phyloP scores from a whole-genome alignment of 2,888 invertebrate genomes.

The Aporophyla lueneburgensis region DNA sequence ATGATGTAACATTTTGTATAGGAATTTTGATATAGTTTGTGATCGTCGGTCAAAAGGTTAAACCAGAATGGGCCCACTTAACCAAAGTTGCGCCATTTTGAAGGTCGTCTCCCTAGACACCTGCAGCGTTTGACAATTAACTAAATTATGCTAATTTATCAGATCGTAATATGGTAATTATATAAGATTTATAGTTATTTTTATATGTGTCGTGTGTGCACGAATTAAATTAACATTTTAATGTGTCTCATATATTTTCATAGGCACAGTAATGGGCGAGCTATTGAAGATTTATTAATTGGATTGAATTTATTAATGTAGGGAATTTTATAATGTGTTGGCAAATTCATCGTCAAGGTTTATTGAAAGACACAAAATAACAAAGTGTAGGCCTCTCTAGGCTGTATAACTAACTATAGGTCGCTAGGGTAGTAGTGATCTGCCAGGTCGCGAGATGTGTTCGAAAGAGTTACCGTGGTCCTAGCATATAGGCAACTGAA shows the following conservation, averaged over 20 bases:
- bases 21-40: neutral
- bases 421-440: too few species aligned
- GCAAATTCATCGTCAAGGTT: conserved; percentile 7
- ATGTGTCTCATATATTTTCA: conserved; percentile 16
- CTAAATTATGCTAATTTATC: conserved; percentile 24
- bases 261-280: neutral
- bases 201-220: conserved; percentile 19
- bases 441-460: too few species aligned
- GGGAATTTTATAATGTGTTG: neutral
- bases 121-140: neutral
- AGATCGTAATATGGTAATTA: conserved; percentile 31
- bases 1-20: too few species aligned
- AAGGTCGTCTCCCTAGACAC: neutral
- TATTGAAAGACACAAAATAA: neutral
- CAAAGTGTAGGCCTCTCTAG: too few species aligned
- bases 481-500: too few species aligned
- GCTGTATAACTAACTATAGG: too few species aligned
- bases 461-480: too few species aligned
- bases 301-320: conserved; percentile 15
- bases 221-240: conserved; percentile 36
- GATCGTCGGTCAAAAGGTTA: neutral
- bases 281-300: conserved; percentile 19
- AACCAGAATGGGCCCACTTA: neutral
- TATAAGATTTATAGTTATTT: conserved; percentile 33
- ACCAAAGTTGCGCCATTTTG: neutral